Conservation (phyloP, 2,113 vertebrate genomes). For the Dicentrarchus labrax region DNA sequence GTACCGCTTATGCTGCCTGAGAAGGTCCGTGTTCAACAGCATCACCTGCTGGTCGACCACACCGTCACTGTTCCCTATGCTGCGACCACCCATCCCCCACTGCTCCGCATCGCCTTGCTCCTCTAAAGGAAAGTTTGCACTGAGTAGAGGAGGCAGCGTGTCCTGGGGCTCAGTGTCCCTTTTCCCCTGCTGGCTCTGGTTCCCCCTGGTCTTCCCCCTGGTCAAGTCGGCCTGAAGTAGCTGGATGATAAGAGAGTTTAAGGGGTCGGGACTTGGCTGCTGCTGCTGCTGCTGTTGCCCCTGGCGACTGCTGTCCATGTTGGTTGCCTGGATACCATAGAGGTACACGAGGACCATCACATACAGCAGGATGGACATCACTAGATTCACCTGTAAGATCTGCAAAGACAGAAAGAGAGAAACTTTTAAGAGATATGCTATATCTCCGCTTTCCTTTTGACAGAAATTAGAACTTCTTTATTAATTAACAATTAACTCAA, state of each 20-base stretch:
- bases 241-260: conserved; percentile 96
- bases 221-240: conserved; percentile 96
- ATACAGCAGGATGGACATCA: conserved; percentile 99
- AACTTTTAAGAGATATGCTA: not conserved
- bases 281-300: conserved; percentile 84
- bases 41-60: conserved; percentile 85
- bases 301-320: conserved; percentile 88
- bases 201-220: conserved; percentile 82
- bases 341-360: conserved; percentile 98
- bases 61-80: conserved; percentile 50
- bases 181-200: conserved; percentile 60
- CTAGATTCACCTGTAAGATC: conserved; percentile 99
- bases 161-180: conserved; percentile 47
- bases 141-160: conserved; percentile 46
- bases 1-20: conserved; percentile 92
- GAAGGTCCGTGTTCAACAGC: conserved; percentile 87
- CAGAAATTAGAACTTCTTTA: not conserved
- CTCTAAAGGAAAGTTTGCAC: conserved; percentile 44
- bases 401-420: conserved; percentile 80
- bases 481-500: not conserved
- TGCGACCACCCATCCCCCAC: conserved; percentile 41
- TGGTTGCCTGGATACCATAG: conserved; percentile 95
- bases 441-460: not conserved
- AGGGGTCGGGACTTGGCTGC: conserved; percentile 90
- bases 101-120: conserved; percentile 75